Base-by-base conservation (phyloP, 2,888 invertebrate species). In the Prionchulus punctatus region DNA sequence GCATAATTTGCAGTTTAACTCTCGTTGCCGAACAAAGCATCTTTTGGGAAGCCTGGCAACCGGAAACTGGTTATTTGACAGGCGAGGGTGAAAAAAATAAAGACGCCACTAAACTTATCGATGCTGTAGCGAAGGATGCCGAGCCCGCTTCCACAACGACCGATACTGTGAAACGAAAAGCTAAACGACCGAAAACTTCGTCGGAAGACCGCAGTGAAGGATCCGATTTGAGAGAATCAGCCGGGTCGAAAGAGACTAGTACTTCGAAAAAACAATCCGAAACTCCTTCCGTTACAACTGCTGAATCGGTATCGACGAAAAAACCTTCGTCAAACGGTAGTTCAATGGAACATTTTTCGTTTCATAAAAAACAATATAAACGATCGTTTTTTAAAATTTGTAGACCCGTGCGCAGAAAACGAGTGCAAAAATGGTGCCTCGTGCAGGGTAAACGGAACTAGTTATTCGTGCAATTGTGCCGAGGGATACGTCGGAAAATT, bases 341-440 rank as follows among this genome's bases (percentile, higher is more conserved):
- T n/a, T 45, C 12, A 45, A 45, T 45, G 12, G 7, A 45, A 45
- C 7, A n/a, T n/a, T n/a, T 45, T 45, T 45, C 12, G 12, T 45
- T 23, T 23, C 45, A 45, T 4, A 12, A 23, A 23, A 45, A 12
- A 45, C 23, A 45, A 23, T 45, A 4, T 7, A 45, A 23, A 45
- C 23, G 47, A 21, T 45, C 47, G 7, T 31, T 15, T 30, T 28
- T 49, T 30, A n/a, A 2, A 30, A 56, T 51, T 3, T 7, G 2
- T 3, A 1, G 47, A 52, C 31, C 26, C 28, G 30, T 57, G 57
- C 26, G 23, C 18, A 27, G 23, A 53, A 2, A 48, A 57, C 53
- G 48, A 31, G 2, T 57, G 57, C 48, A 26, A 21, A 12, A 53
- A 57, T 53, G 42, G 42, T 36, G 57, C 45, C 18, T 25, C 43